Conservation (phyloP, 1,140 invertebrate genomes). For the Brachionus rotundiformis region DNA sequence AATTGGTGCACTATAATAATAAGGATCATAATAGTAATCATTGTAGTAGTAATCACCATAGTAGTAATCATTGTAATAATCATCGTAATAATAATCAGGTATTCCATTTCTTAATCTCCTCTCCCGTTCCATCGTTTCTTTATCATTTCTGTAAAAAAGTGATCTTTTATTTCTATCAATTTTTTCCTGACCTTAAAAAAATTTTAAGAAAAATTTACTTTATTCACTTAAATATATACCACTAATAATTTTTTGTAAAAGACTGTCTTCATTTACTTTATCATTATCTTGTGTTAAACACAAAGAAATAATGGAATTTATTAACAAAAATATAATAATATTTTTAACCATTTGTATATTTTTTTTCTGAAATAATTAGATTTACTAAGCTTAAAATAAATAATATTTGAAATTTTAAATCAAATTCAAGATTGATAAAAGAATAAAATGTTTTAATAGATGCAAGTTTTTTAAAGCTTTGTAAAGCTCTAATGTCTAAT, state of each 20-base stretch:
- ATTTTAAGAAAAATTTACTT: neutral
- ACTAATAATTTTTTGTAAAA: neutral
- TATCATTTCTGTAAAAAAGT: conserved; percentile 4
- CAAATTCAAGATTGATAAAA: neutral
- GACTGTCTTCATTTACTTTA: neutral
- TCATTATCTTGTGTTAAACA: neutral
- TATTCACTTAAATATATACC: neutral
- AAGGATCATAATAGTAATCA: neutral
- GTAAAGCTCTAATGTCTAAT: neutral
- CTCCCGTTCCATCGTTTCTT: conserved; percentile 18
- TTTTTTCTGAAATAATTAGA: too few relatives aligned
- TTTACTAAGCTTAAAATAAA: neutral
- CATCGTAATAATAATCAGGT: neutral
- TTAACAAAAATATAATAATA: neutral
- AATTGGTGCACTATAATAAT: neutral
- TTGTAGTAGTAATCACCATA: neutral
- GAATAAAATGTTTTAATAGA: neutral
- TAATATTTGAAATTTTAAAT: neutral
- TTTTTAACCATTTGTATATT: neutral
- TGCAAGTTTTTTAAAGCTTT: neutral
- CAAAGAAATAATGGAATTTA: neutral
- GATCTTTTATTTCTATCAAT: neutral
- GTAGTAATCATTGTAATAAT: neutral
- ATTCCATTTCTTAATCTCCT: neutral
- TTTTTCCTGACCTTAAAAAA: neutral